Conservation (phyloP, 2,888 invertebrate genomes). For the Iphiclides podalirius region DNA sequence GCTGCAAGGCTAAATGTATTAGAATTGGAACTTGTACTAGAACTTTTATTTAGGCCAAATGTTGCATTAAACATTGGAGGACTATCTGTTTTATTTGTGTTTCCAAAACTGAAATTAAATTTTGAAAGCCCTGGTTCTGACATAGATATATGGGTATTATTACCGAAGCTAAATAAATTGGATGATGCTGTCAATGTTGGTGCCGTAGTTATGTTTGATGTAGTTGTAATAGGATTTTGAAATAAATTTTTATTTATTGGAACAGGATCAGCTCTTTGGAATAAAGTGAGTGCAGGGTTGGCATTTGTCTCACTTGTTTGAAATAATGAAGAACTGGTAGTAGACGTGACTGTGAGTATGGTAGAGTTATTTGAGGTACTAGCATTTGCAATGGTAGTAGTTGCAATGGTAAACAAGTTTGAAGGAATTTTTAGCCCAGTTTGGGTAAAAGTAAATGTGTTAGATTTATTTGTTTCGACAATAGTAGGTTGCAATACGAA, state of each 20-base stretch:
- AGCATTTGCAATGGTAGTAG: constrained; percentile 27
- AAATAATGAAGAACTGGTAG: constrained; percentile 29
- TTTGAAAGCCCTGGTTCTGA: constrained; percentile 45
- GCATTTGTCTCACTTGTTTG: constrained; percentile 27
- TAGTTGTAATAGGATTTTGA: constrained; percentile 30
- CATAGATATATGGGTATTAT: constrained; percentile 29
- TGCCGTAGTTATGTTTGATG: constrained; percentile 22
- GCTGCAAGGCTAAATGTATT: constrained; percentile 30
- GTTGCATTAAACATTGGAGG: constrained; percentile 35
- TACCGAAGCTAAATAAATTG: constrained; percentile 54
- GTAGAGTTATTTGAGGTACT: constrained; percentile 29
- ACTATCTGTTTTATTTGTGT: constrained; percentile 36
- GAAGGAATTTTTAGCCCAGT: constrained; percentile 26
- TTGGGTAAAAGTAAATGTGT: constrained; percentile 36
- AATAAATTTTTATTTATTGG: constrained; percentile 34
- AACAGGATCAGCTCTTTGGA: constrained; percentile 35
- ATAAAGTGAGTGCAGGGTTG: constrained; percentile 34
- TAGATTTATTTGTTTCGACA: constrained; percentile 29
- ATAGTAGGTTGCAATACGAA: constrained; percentile 17
- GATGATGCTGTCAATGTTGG: constrained; percentile 24
- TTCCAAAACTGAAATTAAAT: constrained; percentile 54
- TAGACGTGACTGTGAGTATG: constrained; percentile 19
- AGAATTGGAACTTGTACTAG: constrained; percentile 4
- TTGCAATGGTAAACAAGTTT: constrained; percentile 36
- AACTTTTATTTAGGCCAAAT: constrained; percentile 34